Evolutionary conservation across 2,888 invertebrate genomes (phyloP), one percentile per base, ranked within the genome.

Genomic region (Tribolium freemani): DNA sequence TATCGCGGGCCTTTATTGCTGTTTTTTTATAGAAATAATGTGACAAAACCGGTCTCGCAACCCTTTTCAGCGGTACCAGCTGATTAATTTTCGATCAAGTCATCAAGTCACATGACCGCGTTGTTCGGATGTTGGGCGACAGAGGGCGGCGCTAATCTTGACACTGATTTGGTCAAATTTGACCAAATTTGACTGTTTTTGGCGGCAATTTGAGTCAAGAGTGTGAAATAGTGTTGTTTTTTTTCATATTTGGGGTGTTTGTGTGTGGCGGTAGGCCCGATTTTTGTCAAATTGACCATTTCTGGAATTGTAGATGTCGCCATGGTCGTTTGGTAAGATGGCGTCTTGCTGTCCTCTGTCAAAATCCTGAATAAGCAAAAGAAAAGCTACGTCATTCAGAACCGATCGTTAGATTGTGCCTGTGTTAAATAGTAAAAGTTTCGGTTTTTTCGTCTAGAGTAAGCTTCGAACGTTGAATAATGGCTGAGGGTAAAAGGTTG

Each of bases 301-400:
- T 38, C n/a, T 8, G 8, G 9, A 0, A 38, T n/a, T n/a, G 16
- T 46, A 64, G 54, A 26, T 38, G 64, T 21, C 64, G 64, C 64
- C 3, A 31, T 3, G 21, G 3, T 16, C 16, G 16, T 16, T 16
- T n/a, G 38, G 38, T 38, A 38, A n/a, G 8, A 38, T 38, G 38
- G 38, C 38, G 5, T 9, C 8, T 38, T 1, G 13, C 64, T 79
- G 81, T 79, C 77, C 46, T 54, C 76, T 80, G 81, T 81, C 82
- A 79, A 76, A 74, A 50, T 57, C 46, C 9, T 71, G 75, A 76
- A 76, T 69, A 74, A 82, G 63, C 69, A 69, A 72, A 58, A 46
- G 58, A 82, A 83, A 82, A 80, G 84, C 85, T 81, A 84, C 84
- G 84, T 84, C 84, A 84, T 84, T 84, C 78, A 73, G 70, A 82